phyloP scores from a whole-genome alignment of 2,113 vertebrate species.

The Marmota monax region DNA sequence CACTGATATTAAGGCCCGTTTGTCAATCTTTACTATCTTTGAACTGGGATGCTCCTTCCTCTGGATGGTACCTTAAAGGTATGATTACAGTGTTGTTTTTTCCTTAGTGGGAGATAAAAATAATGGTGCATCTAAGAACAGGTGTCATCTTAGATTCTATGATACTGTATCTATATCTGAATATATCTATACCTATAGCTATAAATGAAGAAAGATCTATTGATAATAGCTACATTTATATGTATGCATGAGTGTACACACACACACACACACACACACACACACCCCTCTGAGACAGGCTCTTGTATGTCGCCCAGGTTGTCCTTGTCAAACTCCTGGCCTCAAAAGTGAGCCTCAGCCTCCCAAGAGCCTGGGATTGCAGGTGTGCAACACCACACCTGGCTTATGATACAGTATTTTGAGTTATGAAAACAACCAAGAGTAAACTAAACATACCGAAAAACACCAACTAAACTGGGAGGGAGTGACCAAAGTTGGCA shows the following conservation, averaged over 20 bases:
- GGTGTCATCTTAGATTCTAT: background rate
- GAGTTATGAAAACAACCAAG: background rate
- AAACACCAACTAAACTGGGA: background rate
- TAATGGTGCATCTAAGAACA: background rate
- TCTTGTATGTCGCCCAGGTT: background rate
- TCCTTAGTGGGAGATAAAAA: slow-evolving; percentile 9
- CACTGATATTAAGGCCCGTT: background rate
- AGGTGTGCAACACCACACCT: background rate
- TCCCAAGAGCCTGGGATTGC: no score
- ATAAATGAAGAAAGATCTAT: no score
- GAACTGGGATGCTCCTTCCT: slow-evolving; percentile 13
- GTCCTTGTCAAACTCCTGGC: background rate
- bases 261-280: no score
- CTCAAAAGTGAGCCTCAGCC: background rate
- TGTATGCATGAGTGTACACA: no score
- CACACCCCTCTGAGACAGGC: no score
- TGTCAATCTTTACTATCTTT: background rate
- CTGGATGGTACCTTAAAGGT: background rate
- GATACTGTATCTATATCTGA: background rate
- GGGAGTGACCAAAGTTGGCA: background rate
- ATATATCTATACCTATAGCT: no score
- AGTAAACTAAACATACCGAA: background rate
- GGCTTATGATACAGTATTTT: background rate
- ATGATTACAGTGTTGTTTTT: background rate
- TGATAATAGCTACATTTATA: no score